These are phyloP conservation scores for Mycetomoellerius zeteki DNA, from an alignment of 1,140 invertebrate genomes.

Conservation along the genomic window DNA sequence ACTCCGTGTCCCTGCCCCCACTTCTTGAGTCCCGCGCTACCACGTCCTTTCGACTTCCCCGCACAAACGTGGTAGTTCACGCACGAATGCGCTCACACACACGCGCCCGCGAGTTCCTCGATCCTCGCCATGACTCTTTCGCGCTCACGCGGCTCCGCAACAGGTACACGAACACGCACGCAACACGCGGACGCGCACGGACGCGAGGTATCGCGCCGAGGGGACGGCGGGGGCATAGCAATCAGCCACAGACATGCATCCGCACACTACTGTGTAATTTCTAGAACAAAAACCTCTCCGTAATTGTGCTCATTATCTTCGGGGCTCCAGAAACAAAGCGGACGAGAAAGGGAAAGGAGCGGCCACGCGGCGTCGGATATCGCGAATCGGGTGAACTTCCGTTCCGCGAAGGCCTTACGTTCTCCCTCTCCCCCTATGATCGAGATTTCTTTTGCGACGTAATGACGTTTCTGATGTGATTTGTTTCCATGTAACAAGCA, in stretches of 20 bases:
- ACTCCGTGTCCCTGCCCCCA: conserved; percentile 82
- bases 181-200: conserved; percentile 51
- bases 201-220: conserved; percentile 66
- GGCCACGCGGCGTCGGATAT: conserved; percentile 62
- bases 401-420: conserved; percentile 25
- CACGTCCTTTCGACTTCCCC: conserved; percentile 61
- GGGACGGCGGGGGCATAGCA: conserved; percentile 78
- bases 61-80: conserved; percentile 32
- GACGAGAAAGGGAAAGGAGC: conserved; percentile 51
- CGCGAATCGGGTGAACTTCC: conserved; percentile 68
- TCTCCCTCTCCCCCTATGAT: conserved; percentile 14
- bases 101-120: neutral
- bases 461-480: conserved; percentile 40
- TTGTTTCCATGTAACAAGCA: conserved; percentile 15
- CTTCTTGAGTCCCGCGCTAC: conserved; percentile 63
- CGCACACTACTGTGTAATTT: conserved; percentile 82
- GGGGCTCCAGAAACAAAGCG: conserved; percentile 79
- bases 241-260: conserved; percentile 83
- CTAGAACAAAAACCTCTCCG: conserved; percentile 82
- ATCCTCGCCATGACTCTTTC: conserved; percentile 40
- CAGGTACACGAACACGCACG: conserved; percentile 52
- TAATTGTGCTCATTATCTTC: conserved; percentile 85
- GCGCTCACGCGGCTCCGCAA: conserved; percentile 45
- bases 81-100: neutral
- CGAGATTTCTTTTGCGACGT: conserved; percentile 43